Evolutionary conservation across 2,113 vertebrate species (phyloP).

Genomic region (Camarhynchus parvulus): DNA sequence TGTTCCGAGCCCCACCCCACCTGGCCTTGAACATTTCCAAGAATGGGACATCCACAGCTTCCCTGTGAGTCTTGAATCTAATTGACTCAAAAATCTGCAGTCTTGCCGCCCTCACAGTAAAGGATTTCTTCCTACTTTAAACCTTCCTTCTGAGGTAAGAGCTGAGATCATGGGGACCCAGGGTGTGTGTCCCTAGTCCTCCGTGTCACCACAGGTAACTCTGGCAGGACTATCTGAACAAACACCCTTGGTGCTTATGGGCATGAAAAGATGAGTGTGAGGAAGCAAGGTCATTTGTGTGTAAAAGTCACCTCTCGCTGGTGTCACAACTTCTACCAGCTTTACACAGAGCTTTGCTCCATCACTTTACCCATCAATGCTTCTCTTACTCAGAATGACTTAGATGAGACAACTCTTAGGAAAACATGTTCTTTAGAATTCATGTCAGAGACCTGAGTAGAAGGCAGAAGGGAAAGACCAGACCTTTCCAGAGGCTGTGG

Average conservation of each 20-base stretch:
- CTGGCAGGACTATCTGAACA: not conserved
- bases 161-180: not conserved
- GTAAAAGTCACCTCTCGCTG: not conserved
- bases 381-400: not conserved
- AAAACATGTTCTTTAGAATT: not conserved
- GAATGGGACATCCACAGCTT: not conserved
- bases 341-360: not conserved
- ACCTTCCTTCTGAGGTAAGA: not conserved
- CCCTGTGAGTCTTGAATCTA: not conserved
- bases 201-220: not conserved
- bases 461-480: not conserved
- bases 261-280: fast-evolving
- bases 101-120: not conserved
- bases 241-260: not conserved
- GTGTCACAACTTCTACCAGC: not conserved
- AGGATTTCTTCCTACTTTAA: not conserved
- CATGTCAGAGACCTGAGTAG: not conserved
- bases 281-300: not conserved
- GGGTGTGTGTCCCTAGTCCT: not conserved
- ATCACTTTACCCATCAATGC: not conserved
- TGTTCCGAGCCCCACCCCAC: not conserved
- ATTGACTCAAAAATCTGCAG: not conserved
- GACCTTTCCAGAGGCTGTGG: not conserved
- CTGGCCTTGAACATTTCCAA: not conserved
- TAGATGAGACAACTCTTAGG: not conserved